These are phyloP conservation scores for Pachypanchax playfairii DNA, from an alignment of 2,113 vertebrate genomes.

Conservation along the genomic window DNA sequence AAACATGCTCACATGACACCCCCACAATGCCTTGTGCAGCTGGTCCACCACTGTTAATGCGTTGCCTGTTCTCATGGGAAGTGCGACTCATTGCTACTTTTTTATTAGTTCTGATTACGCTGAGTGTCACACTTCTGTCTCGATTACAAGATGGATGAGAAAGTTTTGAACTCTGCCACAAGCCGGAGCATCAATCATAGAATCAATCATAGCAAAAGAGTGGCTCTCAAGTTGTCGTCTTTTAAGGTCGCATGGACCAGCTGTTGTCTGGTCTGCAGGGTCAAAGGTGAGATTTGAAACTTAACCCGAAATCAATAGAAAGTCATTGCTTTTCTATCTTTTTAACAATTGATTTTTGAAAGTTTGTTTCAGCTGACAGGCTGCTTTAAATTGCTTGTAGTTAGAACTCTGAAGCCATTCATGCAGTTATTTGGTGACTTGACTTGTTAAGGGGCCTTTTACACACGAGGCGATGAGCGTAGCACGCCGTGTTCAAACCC, in stretches of 20 bases:
- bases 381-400: not conserved
- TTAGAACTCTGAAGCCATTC: not conserved
- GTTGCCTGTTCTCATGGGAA: constrained; percentile 12
- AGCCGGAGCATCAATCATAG: constrained; percentile 60
- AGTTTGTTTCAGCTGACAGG: not conserved
- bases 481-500: too few relatives aligned
- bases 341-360: constrained; percentile 1
- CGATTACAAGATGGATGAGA: constrained; percentile 47
- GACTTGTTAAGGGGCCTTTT: not conserved
- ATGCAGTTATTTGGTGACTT: not conserved
- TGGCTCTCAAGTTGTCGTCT: constrained; percentile 2
- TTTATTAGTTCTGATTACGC: constrained; percentile 12
- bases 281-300: constrained; percentile 41
- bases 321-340: not conserved
- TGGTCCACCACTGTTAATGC: not conserved
- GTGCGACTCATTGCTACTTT: not conserved
- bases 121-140: constrained; percentile 45
- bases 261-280: constrained; percentile 42
- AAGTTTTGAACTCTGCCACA: constrained; percentile 50
- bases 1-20: not conserved
- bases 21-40: not conserved
- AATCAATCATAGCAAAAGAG: constrained; percentile 35
- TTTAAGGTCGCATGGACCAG: constrained; percentile 33
- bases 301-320: constrained; percentile 25
- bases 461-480: too few relatives aligned